These are phyloP conservation scores for Trimorus sp. DNA, from an alignment of 2,888 invertebrate species.

Conservation along the genomic window DNA sequence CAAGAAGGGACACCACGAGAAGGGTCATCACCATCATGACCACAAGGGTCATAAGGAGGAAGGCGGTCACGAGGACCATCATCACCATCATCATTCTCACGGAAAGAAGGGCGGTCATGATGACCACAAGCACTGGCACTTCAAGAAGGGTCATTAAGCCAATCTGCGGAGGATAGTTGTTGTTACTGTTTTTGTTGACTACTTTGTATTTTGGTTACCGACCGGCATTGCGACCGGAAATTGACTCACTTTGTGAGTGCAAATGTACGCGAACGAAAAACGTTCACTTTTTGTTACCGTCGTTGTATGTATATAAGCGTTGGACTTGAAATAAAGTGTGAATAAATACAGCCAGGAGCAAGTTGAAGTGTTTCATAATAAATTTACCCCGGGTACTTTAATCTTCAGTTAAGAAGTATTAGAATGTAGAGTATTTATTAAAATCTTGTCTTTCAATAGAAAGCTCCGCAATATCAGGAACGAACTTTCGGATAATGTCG, in stretches of 20 bases:
- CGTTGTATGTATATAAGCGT: slow-evolving; percentile 17
- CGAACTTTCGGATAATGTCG: slow-evolving; percentile 29
- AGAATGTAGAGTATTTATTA: slow-evolving; percentile 33
- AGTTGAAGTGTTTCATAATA: slow-evolving; percentile 7
- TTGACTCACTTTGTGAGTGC: not conserved
- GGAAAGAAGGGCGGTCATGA: slow-evolving; percentile 56
- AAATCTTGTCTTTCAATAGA: slow-evolving; percentile 32
- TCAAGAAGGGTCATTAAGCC: slow-evolving; percentile 53
- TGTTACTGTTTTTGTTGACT: slow-evolving; percentile 5
- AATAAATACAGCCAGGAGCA: slow-evolving; percentile 13
- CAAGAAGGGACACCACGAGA: slow-evolving; percentile 53
- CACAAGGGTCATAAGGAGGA: slow-evolving; percentile 51
- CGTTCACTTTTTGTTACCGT: too few relatives aligned
- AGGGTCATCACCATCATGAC: slow-evolving; percentile 58
- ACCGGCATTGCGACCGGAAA: too few relatives aligned
- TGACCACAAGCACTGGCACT: slow-evolving; percentile 59
- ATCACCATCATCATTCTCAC: slow-evolving; percentile 50
- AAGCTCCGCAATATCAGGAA: slow-evolving; percentile 12
- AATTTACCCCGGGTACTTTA: slow-evolving; percentile 7
- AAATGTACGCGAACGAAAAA: too few relatives aligned
- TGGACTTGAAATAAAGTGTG: slow-evolving; percentile 17
- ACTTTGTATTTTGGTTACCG: too few relatives aligned
- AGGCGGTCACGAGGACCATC: slow-evolving; percentile 44
- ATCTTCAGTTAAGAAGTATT: slow-evolving; percentile 20
- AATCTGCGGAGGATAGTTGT: not conserved